These are phyloP conservation scores for Tachysurus fulvidraco DNA, from an alignment of 2,113 vertebrate species.

Conservation along the genomic window DNA sequence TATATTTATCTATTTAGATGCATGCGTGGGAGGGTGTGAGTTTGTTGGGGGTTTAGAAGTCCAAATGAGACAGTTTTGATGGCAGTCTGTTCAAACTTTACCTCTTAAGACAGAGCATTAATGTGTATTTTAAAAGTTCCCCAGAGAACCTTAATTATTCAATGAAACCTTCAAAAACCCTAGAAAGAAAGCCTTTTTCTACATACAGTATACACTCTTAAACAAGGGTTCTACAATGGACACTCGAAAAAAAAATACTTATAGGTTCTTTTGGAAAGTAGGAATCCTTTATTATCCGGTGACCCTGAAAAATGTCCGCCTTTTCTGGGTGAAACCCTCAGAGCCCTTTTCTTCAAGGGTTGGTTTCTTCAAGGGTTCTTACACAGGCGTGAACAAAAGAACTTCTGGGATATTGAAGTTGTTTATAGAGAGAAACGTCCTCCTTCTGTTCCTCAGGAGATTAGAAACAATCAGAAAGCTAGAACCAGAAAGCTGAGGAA, in stretches of 20 bases:
- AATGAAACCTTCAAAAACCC: background rate
- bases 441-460: background rate
- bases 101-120: background rate
- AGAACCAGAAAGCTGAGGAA: background rate
- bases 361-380: background rate
- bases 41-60: constrained; percentile 7
- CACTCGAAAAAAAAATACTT: too few relatives aligned
- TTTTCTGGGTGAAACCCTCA: too few relatives aligned
- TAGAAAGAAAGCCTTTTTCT: background rate
- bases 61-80: background rate
- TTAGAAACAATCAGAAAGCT: background rate
- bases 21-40: too few relatives aligned
- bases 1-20: too few relatives aligned
- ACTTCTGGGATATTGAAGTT: background rate
- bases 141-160: background rate
- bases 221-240: background rate
- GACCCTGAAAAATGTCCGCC: too few relatives aligned
- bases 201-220: background rate
- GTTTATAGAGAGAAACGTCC: background rate
- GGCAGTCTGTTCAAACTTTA: background rate
- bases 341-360: background rate
- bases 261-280: background rate
- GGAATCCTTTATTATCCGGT: background rate
- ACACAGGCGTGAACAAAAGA: background rate
- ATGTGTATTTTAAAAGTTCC: too few relatives aligned